A percentile compares a stretch with the other conserved stretches of the same genome.
Evolutionary conservation across 2,113 vertebrate species (phyloP).

Genomic region (Epinephelus moara): DNA sequence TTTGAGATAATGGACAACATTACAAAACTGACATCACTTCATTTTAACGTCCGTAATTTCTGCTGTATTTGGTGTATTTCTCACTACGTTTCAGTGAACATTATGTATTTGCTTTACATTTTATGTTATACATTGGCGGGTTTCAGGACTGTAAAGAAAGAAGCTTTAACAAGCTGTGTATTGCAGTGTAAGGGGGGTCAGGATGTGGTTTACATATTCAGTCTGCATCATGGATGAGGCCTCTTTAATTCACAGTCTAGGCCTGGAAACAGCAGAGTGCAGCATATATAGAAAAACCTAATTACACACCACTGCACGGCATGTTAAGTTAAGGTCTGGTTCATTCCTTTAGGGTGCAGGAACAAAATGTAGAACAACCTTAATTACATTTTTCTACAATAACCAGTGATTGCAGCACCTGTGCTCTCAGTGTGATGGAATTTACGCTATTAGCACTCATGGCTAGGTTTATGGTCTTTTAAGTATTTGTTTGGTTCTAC

Average conservation of each 20-base stretch:
- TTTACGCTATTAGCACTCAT: neutral
- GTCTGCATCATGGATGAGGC: neutral
- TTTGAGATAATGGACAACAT: neutral
- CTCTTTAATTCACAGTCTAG: neutral
- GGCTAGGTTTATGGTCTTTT: constrained; percentile 5
- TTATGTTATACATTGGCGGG: neutral
- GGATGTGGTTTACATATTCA: constrained; percentile 21
- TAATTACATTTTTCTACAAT: constrained; percentile 42
- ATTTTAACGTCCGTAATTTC: neutral
- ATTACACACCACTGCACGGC: constrained; percentile 21
- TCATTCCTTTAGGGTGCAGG: constrained; percentile 33
- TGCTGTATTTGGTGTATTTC: neutral
- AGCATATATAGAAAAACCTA: constrained; percentile 29
- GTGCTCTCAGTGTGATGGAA: constrained; percentile 6
- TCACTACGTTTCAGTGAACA: neutral
- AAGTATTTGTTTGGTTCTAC: neutral
- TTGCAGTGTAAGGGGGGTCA: neutral
- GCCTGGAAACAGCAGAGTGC: constrained; percentile 9
- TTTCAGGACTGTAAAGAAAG: neutral
- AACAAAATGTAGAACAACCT: constrained; percentile 31
- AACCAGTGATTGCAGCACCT: constrained; percentile 39
- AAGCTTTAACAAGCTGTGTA: neutral
- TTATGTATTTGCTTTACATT: neutral
- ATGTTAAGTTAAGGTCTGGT: constrained; percentile 9
- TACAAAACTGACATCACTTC: neutral